phyloP scores from a whole-genome alignment of 37 sponge, comb jelly and placozoan species.

The Corticium candelabrum region DNA sequence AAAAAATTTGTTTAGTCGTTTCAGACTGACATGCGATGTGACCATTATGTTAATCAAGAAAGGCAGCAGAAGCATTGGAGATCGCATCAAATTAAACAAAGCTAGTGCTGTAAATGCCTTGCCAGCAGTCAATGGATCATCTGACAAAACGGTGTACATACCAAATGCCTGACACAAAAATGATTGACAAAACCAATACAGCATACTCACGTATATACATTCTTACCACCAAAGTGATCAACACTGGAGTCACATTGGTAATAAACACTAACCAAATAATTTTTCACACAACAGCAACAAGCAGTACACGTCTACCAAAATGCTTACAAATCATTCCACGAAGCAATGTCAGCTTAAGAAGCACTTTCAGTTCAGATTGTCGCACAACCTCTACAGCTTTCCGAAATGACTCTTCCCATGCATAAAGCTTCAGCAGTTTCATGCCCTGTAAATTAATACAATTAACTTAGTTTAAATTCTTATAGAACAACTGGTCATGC shows the following conservation, averaged over 20 bases:
- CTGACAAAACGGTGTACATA: neutral
- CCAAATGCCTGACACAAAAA: neutral
- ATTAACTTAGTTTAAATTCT: too few species aligned
- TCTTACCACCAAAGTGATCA: too few species aligned
- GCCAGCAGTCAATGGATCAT: neutral
- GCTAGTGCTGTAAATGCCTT: neutral
- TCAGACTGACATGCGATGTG: neutral
- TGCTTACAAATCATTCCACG: too few species aligned
- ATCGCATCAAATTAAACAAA: neutral
- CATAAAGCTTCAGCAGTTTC: constrained; percentile 30
- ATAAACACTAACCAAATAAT: too few species aligned
- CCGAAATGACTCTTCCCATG: constrained; percentile 17
- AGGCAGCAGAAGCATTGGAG: neutral
- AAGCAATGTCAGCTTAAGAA: neutral
- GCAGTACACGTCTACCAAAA: too few species aligned
- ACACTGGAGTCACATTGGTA: too few species aligned
- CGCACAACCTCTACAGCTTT: constrained; percentile 7
- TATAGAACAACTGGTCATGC: too few species aligned
- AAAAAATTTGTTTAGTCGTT: neutral
- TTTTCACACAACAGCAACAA: too few species aligned
- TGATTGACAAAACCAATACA: too few species aligned
- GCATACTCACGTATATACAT: too few species aligned
- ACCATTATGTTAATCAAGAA: neutral
- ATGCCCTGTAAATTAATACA: constrained; percentile 21
- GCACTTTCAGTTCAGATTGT: neutral